Evolutionary conservation across 1,140 invertebrate genomes (phyloP), one percentile per base, ranked within the genome.

Genomic region (Polyergus mexicanus): DNA sequence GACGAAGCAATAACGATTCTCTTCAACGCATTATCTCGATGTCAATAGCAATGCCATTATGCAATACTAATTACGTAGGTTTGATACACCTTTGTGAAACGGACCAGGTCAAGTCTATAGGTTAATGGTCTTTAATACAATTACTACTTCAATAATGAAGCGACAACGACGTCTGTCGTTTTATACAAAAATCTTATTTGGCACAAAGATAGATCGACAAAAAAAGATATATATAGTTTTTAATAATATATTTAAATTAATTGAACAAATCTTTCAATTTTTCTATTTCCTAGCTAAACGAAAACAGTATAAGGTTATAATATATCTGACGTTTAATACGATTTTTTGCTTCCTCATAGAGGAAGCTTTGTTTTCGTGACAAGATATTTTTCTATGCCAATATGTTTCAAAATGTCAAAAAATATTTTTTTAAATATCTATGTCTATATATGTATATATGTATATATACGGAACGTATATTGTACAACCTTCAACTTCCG

Each of bases 81-180:
- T 58, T 60, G 25, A 41, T 22, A n/a, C 25, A 44, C 1, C 44
- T 68, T 66, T 58, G 25, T 44, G n/a, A 16, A 66, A 38, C n/a
- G 6, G 54, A 13, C 35, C 65, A 11, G 35, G 54, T 81, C 66
- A 44, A 44, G 51, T 58, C 66, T 72, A 72, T 72, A 72, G 22
- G 35, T 72, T 22, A 32, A 72, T 11, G 25, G 22, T 44, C 19
- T 16, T 81, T 56, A 38, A 47, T 47, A 56, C 74, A 41, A 4
- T 51, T n/a, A 3, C 10, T 19, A 35, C 28, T 13, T 19, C 62
- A 3, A 3, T 38, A 11, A 60, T 68, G 4, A 66, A 66, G 25
- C 25, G 60, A 74, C 38, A 62, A 47, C 28, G 38, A 0, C 41
- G 51, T 60, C 54, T 60, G 11, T 22, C n/a, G n/a, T 47, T 44